Evolutionary conservation across 2,797 vertebrate genomes (phyloP).

Genomic region (Pristis pectinata): DNA sequence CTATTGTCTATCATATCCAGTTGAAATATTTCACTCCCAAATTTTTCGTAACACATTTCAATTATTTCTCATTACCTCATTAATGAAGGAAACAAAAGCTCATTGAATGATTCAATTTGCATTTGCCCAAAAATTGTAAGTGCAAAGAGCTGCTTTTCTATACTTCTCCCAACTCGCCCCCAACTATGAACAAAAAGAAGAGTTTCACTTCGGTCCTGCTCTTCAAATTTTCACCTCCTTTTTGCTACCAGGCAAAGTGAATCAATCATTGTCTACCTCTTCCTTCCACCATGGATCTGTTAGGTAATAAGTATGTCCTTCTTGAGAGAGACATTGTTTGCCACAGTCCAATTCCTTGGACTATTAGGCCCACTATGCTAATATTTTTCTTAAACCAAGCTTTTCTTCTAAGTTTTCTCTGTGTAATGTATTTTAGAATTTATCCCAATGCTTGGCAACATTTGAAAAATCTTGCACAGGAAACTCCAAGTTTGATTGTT

Average conservation of each 20-base stretch:
- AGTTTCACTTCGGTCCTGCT: not conserved
- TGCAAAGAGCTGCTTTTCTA: not conserved
- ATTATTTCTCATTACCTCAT: not conserved
- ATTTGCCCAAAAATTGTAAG: not conserved
- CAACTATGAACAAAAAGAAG: not conserved
- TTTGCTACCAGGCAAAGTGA: not conserved
- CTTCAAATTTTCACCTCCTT: not conserved
- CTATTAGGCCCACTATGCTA: not conserved
- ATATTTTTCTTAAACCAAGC: not conserved
- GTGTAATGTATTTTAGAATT: not conserved
- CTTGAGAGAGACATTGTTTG: too few relatives aligned
- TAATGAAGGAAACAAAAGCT: not conserved
- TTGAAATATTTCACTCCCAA: not conserved
- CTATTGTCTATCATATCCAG: not conserved
- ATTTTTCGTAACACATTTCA: not conserved
- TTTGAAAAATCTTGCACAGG: slow-evolving; percentile 20
- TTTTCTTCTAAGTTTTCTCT: not conserved
- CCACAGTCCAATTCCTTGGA: not conserved
- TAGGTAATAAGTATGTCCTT: not conserved
- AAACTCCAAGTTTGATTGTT: slow-evolving; percentile 19
- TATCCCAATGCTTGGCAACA: not conserved
- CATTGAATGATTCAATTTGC: not conserved
- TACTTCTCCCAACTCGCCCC: too few relatives aligned
- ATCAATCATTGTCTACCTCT: not conserved
- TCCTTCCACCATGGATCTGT: too few relatives aligned